phyloP scores from a whole-genome alignment of 1,140 invertebrate genomes.

The Caenorhabditis remanei region DNA sequence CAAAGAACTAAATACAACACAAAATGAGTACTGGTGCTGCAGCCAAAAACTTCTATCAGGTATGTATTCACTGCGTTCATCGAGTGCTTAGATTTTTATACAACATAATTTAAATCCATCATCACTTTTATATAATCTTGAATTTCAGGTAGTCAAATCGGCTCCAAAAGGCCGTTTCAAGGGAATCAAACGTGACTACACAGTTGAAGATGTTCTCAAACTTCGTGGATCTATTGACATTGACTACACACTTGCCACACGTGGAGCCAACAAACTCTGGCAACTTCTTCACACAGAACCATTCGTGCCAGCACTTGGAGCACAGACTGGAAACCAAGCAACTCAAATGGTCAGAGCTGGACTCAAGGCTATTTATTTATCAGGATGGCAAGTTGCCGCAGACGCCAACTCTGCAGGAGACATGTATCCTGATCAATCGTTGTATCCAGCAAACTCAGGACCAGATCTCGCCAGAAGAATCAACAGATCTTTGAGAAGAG shows the following conservation, averaged over 20 bases:
- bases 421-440: constrained; percentile 79
- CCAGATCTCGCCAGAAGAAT: constrained; percentile 77
- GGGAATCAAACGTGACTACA: constrained; percentile 77
- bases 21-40: constrained; percentile 25
- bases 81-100: background rate
- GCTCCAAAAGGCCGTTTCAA: constrained; percentile 78
- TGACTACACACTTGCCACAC: constrained; percentile 78
- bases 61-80: background rate
- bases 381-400: constrained; percentile 79
- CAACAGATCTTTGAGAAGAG: constrained; percentile 77
- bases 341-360: constrained; percentile 79
- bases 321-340: constrained; percentile 79
- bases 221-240: constrained; percentile 78
- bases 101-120: background rate
- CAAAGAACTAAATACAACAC: background rate
- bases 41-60: constrained; percentile 74
- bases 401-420: constrained; percentile 77
- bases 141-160: constrained; percentile 73
- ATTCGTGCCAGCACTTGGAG: constrained; percentile 77
- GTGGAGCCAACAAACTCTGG: constrained; percentile 78
- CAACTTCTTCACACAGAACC: constrained; percentile 76
- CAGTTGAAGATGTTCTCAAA: constrained; percentile 78
- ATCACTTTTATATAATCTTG: too few species aligned
- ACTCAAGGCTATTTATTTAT: constrained; percentile 79
- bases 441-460: constrained; percentile 79